A percentile compares a stretch with the other conserved stretches of the same genome.
Evolutionary conservation across 2,797 vertebrate genomes (phyloP).

Genomic region (Myripristis jacobus): DNA sequence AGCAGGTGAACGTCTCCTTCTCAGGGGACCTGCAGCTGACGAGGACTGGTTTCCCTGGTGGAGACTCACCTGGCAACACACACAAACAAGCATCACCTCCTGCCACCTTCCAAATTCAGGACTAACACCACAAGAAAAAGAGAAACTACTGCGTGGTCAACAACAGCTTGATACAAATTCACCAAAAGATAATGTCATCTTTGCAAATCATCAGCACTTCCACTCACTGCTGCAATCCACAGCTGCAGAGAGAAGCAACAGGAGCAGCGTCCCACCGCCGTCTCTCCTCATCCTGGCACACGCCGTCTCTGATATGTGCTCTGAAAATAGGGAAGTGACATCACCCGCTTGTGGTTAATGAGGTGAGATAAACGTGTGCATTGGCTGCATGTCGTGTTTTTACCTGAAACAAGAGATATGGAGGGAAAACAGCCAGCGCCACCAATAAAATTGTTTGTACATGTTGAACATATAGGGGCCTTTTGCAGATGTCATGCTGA

Average conservation of each 20-base stretch:
- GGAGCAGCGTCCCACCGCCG: slow-evolving; percentile 37
- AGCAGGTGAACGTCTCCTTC: slow-evolving; percentile 94
- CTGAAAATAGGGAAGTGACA: slow-evolving; percentile 33
- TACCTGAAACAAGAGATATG: slow-evolving; percentile 74
- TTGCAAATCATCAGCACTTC: background rate
- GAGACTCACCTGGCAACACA: slow-evolving; percentile 70
- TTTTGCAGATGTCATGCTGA: background rate
- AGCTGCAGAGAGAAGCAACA: slow-evolving; percentile 62
- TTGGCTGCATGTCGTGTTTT: slow-evolving; percentile 59
- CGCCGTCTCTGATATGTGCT: slow-evolving; percentile 15
- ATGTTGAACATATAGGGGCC: slow-evolving; percentile 16
- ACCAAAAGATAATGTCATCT: background rate
- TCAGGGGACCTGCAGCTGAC: slow-evolving; percentile 88
- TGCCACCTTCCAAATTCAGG: background rate
- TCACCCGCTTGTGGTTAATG: slow-evolving; percentile 25
- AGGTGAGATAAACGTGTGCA: slow-evolving; percentile 8
- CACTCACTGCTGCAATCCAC: slow-evolving; percentile 68
- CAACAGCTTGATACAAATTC: background rate
- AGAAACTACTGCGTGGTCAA: background rate
- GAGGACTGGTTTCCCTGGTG: slow-evolving; percentile 86
- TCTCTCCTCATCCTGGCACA: slow-evolving; percentile 62
- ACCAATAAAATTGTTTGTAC: slow-evolving; percentile 16
- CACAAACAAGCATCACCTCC: slow-evolving; percentile 41
- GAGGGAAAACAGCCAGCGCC: slow-evolving; percentile 69
- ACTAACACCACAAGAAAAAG: background rate